Conservation (phyloP, 2,888 invertebrate species). For the Tinea trinotella region DNA sequence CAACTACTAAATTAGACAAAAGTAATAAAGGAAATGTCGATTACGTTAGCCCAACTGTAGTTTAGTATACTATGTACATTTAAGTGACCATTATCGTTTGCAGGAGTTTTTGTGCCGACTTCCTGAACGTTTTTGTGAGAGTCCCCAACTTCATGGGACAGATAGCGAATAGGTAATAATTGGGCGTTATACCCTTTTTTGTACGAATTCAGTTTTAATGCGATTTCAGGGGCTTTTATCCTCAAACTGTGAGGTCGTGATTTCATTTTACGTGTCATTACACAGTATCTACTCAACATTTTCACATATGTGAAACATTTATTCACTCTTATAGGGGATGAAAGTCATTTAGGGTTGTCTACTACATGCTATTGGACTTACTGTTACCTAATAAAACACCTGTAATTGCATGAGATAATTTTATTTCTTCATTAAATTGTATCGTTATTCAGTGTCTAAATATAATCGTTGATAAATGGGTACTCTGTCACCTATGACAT, state of each 20-base stretch:
- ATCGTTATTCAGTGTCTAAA: too few relatives aligned
- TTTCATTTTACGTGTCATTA: conserved; percentile 48
- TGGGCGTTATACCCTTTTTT: conserved; percentile 56
- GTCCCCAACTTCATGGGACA: conserved; percentile 41
- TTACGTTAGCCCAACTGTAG: too few relatives aligned
- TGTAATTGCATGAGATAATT: too few relatives aligned
- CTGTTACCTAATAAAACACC: too few relatives aligned
- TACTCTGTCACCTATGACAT: too few relatives aligned
- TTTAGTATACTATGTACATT: background rate
- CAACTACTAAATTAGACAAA: too few relatives aligned
- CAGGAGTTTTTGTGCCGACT: conserved; percentile 23
- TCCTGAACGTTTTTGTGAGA: conserved; percentile 19
- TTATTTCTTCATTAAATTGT: too few relatives aligned
- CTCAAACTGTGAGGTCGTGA: conserved; percentile 29
- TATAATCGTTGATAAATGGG: too few relatives aligned
- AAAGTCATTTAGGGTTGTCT: too few relatives aligned
- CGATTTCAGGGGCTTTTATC: conserved; percentile 34
- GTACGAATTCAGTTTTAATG: conserved; percentile 46
- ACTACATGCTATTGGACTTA: too few relatives aligned
- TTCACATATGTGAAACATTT: conserved; percentile 23
- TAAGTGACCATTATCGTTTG: conserved; percentile 6
- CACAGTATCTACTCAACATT: conserved; percentile 31
- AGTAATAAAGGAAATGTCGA: too few relatives aligned
- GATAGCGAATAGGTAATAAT: conserved; percentile 64
- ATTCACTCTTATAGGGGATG: too few relatives aligned